These are phyloP conservation scores for Hyperopisus bebe DNA, from an alignment of 2,113 vertebrate genomes.

Conservation along the genomic window DNA sequence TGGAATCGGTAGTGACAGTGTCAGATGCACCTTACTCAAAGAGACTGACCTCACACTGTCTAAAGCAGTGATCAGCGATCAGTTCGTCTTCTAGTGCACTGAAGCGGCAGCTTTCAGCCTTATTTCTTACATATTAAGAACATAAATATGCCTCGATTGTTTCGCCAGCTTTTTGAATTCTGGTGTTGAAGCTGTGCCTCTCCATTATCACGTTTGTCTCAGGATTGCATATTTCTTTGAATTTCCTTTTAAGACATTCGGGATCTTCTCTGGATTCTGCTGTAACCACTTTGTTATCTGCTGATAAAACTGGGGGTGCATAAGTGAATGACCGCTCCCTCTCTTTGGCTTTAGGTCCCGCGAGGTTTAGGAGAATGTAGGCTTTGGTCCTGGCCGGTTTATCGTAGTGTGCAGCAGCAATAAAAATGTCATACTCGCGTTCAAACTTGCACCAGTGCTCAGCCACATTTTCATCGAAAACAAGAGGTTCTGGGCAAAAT, in stretches of 20 bases:
- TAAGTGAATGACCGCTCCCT: conserved; percentile 12
- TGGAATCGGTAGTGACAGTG: too few species aligned
- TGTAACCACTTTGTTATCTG: neutral
- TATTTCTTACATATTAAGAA: too few species aligned
- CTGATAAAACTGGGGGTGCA: neutral
- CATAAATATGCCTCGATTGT: conserved; percentile 1
- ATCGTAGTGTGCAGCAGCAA: conserved; percentile 18
- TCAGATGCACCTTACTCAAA: too few species aligned
- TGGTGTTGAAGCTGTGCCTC: conserved; percentile 9
- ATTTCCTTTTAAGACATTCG: neutral
- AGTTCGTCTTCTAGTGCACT: conserved; percentile 4
- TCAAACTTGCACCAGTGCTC: conserved; percentile 20
- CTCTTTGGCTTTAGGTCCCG: conserved; percentile 6
- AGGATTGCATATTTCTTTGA: conserved; percentile 10
- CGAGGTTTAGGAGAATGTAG: conserved; percentile 16
- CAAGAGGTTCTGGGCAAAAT: conserved; percentile 3
- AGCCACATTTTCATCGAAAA: conserved; percentile 19
- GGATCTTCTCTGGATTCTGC: conserved; percentile 14
- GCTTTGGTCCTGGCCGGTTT: conserved; percentile 13
- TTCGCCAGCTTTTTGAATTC: conserved; percentile 21
- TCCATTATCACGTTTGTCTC: conserved; percentile 20
- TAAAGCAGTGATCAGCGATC: too few species aligned
- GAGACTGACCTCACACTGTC: too few species aligned
- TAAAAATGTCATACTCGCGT: conserved; percentile 20
- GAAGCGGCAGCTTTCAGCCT: conserved; percentile 17